Base-by-base conservation (phyloP, 2,888 invertebrate genomes). In the Diploptera punctata region DNA sequence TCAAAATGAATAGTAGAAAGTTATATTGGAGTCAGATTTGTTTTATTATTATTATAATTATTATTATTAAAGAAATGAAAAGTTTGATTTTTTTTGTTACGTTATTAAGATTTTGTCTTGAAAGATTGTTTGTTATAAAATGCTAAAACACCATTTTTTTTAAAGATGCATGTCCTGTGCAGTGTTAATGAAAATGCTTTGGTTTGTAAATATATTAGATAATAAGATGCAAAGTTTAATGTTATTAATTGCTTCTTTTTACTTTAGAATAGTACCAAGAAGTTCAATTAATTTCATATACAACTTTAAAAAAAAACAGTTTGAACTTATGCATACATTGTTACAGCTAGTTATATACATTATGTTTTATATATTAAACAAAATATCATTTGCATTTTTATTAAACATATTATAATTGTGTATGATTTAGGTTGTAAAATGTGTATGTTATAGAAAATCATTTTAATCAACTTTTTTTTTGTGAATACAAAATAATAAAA, bases 401-500 rank as follows among this genome's bases (percentile, higher is more conserved):
- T 67, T 67, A 29, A 70, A 47, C 21, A 31, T 47, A 61, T 68
- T 47, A 61, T 68, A 54, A 52, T 49, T 67, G 19, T 49, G 49
- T 67, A 52, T 52, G 67, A 67, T 29, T 19, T 70, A 65, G 44
- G 44, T 47, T 70, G 62, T 61, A 61, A 44, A 70, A 62, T 70
- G 44, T 71, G 67, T 73, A 67, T 71, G 68, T 49, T 68, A 68
- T 65, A 47, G 60, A 61, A 33, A 71, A 61, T 69, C 67, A 49
- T 54, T 71, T 71, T 49, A 69, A 70, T 70, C 49, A n/a, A n/a
- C n/a, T n/a, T n/a, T 19, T 61, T 71, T 73, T 33, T 73, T 73
- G 73, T 73, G 73, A 73, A 73, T 73, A 73, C 24, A 73, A 71
- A 73, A 73, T 52, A 62, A 70, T 38, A 73, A 73, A 73, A 71